These are phyloP conservation scores for Pseudococcus longispinus DNA, from an alignment of 2,888 invertebrate genomes.

Conservation along the genomic window DNA sequence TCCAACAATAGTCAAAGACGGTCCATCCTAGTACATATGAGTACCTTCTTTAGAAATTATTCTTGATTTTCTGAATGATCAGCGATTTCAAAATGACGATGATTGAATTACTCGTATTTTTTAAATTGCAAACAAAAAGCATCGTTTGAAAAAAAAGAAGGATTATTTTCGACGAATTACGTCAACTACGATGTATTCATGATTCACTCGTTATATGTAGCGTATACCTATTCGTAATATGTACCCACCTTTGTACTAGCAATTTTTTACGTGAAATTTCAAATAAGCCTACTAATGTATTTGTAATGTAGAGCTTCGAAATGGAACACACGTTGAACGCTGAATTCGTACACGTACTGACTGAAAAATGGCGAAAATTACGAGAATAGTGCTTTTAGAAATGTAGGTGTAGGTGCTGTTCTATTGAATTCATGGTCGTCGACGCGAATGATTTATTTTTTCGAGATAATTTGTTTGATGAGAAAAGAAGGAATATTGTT, in stretches of 20 bases:
- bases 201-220: neutral
- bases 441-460: slow-evolving; percentile 1
- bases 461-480: slow-evolving; percentile 1
- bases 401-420: neutral
- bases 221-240: neutral
- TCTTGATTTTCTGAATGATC: no score
- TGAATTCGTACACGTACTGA: neutral
- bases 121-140: neutral
- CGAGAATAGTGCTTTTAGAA: neutral
- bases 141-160: neutral
- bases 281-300: neutral
- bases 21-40: no score
- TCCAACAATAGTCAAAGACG: no score
- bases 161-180: neutral
- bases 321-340: neutral
- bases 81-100: neutral
- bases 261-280: neutral
- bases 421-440: neutral
- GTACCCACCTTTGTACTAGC: neutral
- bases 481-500: slow-evolving; percentile 2
- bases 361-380: neutral
- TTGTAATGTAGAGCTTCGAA: neutral
- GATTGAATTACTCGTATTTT: neutral
- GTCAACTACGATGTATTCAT: neutral
- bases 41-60: no score